Evolutionary conservation across 2,113 vertebrate species (phyloP), one percentile per base, ranked within the genome.

Genomic region (Myrmophylax atrothorax): DNA sequence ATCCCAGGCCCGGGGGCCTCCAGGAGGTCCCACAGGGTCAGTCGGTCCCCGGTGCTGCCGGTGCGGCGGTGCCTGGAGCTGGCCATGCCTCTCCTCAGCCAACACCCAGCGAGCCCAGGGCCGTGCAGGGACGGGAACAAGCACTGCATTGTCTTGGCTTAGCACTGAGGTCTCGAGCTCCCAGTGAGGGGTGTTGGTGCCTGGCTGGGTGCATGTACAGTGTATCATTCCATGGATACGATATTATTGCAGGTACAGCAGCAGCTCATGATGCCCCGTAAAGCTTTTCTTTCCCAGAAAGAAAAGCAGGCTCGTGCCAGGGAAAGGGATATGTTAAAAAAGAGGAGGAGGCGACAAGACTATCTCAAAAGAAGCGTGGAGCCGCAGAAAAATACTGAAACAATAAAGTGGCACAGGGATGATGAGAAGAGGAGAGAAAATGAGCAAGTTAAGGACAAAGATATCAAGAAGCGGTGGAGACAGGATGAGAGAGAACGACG

Each of bases 261-360:
- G 94, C 96, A 96, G 95, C 96, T 97, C 96, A 97, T 97, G 96
- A 97, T 97, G 96, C 96, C 96, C 93, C 96, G 96, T 97, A 97
- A 97, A 97, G 96, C 96, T 97, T 97, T 97, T 97, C 96, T 97
- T 97, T 97, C 96, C 96, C 96, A 97, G 96, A 97, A 97, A 97
- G 96, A 97, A 96, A 97, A 97, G 96, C 96, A 97, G 96, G 96
- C 96, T 97, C 95, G 96, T 95, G 96, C 96, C 95, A 97, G 96
- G 96, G 96, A 96, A 89, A 97, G 96, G 73, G 96, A 97, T 96
- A 97, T 97, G 96, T 94, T 97, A 96, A 97, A 97, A 97, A 97
- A 97, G 96, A 97, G 96, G 86, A 97, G 96, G 96, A 96, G 96
- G 95, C 95, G 96, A 94, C 95, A 97, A 97, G 96, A 97, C 96